A percentile compares a stretch with the other conserved stretches of the same genome.
Evolutionary conservation across 1,140 invertebrate genomes (phyloP).

Genomic region (Drosophila nigrodunni): DNA sequence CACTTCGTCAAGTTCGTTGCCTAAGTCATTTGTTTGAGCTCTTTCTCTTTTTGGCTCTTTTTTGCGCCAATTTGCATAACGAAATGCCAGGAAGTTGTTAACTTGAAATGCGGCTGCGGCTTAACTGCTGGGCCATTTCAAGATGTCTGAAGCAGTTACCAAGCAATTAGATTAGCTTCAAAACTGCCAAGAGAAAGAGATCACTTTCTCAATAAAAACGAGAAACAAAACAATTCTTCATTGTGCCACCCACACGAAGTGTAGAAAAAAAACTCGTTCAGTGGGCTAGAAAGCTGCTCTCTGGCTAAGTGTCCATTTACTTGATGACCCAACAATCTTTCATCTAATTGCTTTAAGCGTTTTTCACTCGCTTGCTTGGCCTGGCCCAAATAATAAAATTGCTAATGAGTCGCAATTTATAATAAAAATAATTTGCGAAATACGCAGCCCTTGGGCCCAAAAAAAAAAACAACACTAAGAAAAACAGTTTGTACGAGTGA

Average conservation of each 20-base stretch:
- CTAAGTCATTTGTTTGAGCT: constrained; percentile 50
- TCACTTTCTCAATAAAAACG: constrained; percentile 3
- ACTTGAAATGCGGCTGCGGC: constrained; percentile 10
- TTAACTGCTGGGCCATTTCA: constrained; percentile 37
- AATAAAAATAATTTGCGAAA: constrained; percentile 46
- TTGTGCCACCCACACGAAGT: constrained; percentile 22
- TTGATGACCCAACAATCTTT: constrained; percentile 31
- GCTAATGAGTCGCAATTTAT: constrained; percentile 42
- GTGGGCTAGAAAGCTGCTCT: constrained; percentile 29
- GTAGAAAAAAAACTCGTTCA: not conserved
- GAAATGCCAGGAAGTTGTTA: constrained; percentile 68
- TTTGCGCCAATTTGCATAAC: constrained; percentile 67
- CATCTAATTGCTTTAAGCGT: constrained; percentile 34
- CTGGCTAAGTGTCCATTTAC: constrained; percentile 16
- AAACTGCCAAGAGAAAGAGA: not conserved
- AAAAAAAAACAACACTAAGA: not conserved
- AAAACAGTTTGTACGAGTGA: constrained; percentile 14
- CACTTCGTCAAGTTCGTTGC: constrained; percentile 49
- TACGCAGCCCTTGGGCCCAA: constrained; percentile 34
- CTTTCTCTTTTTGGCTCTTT: constrained; percentile 27
- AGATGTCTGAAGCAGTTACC: not conserved
- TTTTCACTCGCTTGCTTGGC: not conserved
- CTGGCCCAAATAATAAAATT: not conserved
- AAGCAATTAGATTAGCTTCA: not conserved
- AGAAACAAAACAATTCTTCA: constrained; percentile 5